phyloP scores from a whole-genome alignment of 2,888 invertebrate species.

The Callosobruchus maculatus region DNA sequence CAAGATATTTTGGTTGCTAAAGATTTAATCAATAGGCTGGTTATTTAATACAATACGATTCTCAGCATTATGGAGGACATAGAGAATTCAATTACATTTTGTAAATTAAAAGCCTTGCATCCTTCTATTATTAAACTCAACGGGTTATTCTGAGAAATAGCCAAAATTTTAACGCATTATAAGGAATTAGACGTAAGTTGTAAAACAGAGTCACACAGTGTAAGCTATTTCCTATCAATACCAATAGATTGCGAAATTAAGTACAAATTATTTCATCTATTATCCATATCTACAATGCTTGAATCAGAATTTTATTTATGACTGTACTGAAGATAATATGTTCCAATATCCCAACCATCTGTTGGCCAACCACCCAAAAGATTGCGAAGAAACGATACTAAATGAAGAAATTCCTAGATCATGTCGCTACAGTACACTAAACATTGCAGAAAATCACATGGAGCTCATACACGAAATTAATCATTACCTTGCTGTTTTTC shows the following conservation, averaged over 20 bases:
- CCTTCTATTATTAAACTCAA: constrained; percentile 13
- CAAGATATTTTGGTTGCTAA: constrained; percentile 11
- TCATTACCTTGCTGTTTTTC: constrained; percentile 10
- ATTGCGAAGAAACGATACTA: constrained; percentile 1
- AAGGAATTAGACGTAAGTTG: constrained; percentile 10
- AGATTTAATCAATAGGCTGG: constrained; percentile 1
- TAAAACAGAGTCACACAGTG: constrained; percentile 9
- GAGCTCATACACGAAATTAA: constrained; percentile 13
- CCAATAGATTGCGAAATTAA: constrained; percentile 13
- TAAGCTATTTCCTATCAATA: constrained; percentile 13
- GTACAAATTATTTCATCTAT: constrained; percentile 9
- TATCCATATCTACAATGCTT: constrained; percentile 9
- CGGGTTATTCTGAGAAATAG: constrained; percentile 8
- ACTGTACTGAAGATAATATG: constrained; percentile 9
- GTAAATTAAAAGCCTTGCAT: constrained; percentile 13
- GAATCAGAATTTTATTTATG: constrained; percentile 7
- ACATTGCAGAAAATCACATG: constrained; percentile 7
- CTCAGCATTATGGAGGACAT: not conserved
- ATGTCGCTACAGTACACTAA: constrained; percentile 1
- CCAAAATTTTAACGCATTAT: constrained; percentile 9
- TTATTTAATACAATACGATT: not conserved
- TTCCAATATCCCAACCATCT: constrained; percentile 9
- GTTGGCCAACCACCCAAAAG: not conserved
- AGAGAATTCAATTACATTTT: constrained; percentile 15
- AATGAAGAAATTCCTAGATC: not conserved